These are phyloP conservation scores for Papilio machaon DNA, from an alignment of 1,140 invertebrate genomes.

Conservation along the genomic window DNA sequence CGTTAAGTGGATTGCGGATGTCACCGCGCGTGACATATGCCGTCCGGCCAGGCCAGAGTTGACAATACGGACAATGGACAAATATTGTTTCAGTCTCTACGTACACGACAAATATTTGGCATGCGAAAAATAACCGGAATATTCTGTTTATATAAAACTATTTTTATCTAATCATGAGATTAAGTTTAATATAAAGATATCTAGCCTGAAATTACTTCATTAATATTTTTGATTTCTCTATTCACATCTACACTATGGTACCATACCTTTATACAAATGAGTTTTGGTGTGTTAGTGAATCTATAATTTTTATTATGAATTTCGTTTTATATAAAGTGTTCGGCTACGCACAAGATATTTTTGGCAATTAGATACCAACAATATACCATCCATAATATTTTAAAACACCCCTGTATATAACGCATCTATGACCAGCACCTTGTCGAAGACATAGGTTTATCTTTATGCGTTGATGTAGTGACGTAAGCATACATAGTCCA, in stretches of 20 bases:
- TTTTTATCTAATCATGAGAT: not conserved
- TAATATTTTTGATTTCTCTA: not conserved
- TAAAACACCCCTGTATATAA: too few species aligned
- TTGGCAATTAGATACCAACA: too few species aligned
- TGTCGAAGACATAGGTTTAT: not conserved
- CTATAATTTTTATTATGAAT: not conserved
- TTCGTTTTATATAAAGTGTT: not conserved
- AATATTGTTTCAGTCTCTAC: conserved; percentile 40
- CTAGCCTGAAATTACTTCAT: not conserved
- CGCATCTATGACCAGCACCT: not conserved
- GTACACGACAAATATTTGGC: conserved; percentile 1
- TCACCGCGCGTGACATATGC: conserved; percentile 67
- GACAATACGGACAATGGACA: conserved; percentile 52
- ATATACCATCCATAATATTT: too few species aligned
- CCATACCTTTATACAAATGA: not conserved
- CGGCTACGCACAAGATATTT: not conserved
- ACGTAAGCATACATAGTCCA: conserved; percentile 9
- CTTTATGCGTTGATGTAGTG: not conserved
- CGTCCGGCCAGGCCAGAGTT: conserved; percentile 42
- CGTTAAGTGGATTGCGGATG: conserved; percentile 65
- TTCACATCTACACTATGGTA: not conserved
- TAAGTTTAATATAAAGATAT: not conserved
- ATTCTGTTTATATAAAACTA: not conserved
- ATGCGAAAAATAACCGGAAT: not conserved
- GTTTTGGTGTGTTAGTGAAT: not conserved